Conservation (phyloP, 2,888 invertebrate species). For the Nemoura dubitans region DNA sequence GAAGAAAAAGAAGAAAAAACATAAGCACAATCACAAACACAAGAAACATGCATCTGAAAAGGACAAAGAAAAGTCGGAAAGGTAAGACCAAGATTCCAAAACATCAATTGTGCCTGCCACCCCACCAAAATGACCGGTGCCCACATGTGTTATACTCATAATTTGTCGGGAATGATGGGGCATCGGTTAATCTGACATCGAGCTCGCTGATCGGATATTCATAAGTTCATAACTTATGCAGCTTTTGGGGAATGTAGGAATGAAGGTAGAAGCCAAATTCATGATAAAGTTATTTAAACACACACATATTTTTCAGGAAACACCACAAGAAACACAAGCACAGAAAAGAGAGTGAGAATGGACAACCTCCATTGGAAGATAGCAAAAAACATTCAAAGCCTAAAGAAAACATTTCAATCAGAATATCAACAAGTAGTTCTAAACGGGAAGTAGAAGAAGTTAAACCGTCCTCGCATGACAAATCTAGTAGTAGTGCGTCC, state of each 20-base stretch:
- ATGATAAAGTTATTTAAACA: no score
- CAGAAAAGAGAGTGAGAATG: constrained; percentile 62
- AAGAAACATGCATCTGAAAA: constrained; percentile 60
- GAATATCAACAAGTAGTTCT: constrained; percentile 44
- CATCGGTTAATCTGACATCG: no score
- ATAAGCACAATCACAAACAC: constrained; percentile 67
- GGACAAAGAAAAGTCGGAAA: constrained; percentile 62
- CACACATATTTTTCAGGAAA: constrained; percentile 56
- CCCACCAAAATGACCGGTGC: no score
- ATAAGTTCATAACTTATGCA: no score
- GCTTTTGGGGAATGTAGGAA: no score
- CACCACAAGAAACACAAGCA: constrained; percentile 72
- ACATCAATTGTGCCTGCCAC: no score
- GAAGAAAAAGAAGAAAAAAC: constrained; percentile 75
- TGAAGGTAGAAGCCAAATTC: no score
- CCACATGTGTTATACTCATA: no score
- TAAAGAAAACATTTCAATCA: constrained; percentile 47
- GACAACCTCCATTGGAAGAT: constrained; percentile 54
- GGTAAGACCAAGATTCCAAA: constrained; percentile 52
- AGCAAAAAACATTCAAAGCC: constrained; percentile 51
- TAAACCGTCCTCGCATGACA: constrained; percentile 54
- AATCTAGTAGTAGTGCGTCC: constrained; percentile 36
- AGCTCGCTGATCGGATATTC: no score
- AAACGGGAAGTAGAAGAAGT: constrained; percentile 61
- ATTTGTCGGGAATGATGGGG: no score